phyloP scores from a whole-genome alignment of 1,140 invertebrate species.

The Bombus sibiricus region DNA sequence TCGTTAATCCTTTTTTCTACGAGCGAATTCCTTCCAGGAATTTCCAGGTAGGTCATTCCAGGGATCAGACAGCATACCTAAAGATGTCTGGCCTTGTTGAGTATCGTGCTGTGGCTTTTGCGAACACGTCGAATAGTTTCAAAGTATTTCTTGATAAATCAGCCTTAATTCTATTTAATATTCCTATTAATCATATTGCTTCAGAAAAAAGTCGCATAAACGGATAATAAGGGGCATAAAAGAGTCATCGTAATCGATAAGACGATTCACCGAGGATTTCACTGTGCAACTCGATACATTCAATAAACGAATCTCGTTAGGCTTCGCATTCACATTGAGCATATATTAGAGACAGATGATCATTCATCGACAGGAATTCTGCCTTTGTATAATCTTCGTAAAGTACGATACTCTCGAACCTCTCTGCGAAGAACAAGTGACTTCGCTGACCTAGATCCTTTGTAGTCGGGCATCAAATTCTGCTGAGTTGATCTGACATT shows the following conservation, averaged over 20 bases:
- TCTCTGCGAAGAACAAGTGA: not conserved
- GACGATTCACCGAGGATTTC: not conserved
- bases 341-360: slow-evolving; percentile 1
- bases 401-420: not conserved
- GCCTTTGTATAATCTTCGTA: not conserved
- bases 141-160: not conserved
- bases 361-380: not conserved
- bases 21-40: slow-evolving; percentile 23
- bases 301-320: not conserved
- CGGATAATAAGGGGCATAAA: too few relatives aligned
- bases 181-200: not conserved
- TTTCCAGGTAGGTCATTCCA: slow-evolving; percentile 2
- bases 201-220: not conserved
- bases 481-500: not conserved
- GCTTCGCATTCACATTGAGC: not conserved
- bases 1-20: not conserved
- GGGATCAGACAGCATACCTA: slow-evolving; percentile 22
- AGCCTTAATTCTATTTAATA: not conserved
- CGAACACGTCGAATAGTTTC: too few relatives aligned
- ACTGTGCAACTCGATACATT: not conserved
- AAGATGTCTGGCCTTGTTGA: not conserved
- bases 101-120: not conserved
- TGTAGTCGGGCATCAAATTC: not conserved
- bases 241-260: too few relatives aligned
- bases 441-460: not conserved